Conservation (phyloP, 35 echinoderm and acorn worm species). For the Amphiura filiformis region DNA sequence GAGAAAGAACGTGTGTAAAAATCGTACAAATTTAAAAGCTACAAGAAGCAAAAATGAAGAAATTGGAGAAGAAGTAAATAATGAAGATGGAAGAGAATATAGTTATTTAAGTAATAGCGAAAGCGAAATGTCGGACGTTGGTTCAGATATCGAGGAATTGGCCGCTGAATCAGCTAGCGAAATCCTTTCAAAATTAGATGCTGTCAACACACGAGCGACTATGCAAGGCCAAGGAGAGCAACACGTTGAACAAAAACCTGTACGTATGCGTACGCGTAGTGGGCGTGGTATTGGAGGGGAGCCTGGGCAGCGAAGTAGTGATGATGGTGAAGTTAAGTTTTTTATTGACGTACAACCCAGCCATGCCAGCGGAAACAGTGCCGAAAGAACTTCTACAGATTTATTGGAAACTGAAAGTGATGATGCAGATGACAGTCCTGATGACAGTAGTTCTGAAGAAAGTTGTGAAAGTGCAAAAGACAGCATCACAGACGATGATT, state of each 20-base stretch:
- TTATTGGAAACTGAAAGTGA: too few species aligned
- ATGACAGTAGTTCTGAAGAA: background rate
- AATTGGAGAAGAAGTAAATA: background rate
- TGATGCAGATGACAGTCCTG: background rate
- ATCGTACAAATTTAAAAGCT: background rate
- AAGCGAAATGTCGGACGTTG: background rate
- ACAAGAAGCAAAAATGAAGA: background rate
- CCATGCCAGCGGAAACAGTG: too few species aligned
- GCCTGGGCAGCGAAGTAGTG: background rate
- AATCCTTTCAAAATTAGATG: background rate
- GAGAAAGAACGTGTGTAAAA: background rate
- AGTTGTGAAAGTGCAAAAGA: background rate
- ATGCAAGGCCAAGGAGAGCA: background rate
- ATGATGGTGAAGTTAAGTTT: too few species aligned
- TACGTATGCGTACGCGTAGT: background rate
- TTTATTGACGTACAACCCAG: too few species aligned
- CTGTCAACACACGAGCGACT: background rate
- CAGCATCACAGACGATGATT: background rate
- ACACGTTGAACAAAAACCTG: background rate
- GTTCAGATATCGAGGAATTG: background rate
- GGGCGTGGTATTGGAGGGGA: background rate
- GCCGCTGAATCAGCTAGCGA: background rate
- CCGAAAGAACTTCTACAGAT: too few species aligned
- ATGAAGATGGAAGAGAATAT: background rate
- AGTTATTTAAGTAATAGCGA: background rate